Evolutionary conservation across 2,113 vertebrate species (phyloP), one percentile per base, ranked within the genome.

Genomic region (Coregonus clupeaformis): DNA sequence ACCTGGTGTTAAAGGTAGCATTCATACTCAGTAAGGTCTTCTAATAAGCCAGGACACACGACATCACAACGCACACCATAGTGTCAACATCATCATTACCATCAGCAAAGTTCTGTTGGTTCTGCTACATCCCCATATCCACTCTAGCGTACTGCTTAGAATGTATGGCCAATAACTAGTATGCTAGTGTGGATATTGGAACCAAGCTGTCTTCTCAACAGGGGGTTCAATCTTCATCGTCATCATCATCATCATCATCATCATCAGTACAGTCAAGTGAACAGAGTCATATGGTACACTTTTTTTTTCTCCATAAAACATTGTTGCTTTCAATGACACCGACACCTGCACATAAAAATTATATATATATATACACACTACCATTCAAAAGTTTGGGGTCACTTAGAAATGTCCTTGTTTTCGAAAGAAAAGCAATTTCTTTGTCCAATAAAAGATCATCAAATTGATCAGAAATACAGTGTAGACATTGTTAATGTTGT

Each of bases 291-390:
- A 88, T 89, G 88, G 78, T 87, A 92, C 84, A 92, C 68, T 90
- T 88, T 90, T 90, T 86, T 79, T 77, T 80, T 88, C 36, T 81
- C 85, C 90, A 85, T 89, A 81, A 68, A 83, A 87, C 85, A 88
- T 88, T 90, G 89, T 89, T 93, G 89, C 90, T 91, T 92, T 92
- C 90, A 87, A 88, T 92, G 90, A 94, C 92, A 93, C 83, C 81
- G 87, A 93, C 89, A 93, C 92, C 89, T 90, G 91, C 92, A 94
- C 92, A 93, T 93, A 94, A 94, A 94, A 94, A 94, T 93, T 88
- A 92, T 92, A 92, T 91, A 85, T 84, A 86, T 92, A 90, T 92
- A 87, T 90, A n/a, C n/a, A n/a, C n/a, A n/a, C n/a, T n/a, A n/a
- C n/a, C n/a, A n/a, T n/a, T n/a, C n/a, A n/a, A n/a, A n/a, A n/a